These are phyloP conservation scores for Volucella inflata DNA, from an alignment of 2,888 invertebrate genomes.

Conservation along the genomic window DNA sequence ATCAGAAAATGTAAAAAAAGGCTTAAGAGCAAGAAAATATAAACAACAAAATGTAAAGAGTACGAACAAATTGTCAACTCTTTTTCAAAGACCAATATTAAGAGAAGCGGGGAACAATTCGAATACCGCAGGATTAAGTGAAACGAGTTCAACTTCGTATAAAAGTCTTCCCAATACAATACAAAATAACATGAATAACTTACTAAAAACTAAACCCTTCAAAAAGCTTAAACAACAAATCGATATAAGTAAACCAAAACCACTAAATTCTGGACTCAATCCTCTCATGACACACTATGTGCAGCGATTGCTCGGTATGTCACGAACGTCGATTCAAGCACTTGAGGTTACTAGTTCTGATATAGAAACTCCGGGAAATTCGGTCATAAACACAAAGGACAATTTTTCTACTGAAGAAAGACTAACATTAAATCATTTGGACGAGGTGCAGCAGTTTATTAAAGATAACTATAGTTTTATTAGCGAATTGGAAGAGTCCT, in stretches of 20 bases:
- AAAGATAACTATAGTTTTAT: conserved; percentile 82
- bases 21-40: conserved; percentile 76
- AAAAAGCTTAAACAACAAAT: background rate
- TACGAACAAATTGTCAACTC: conserved; percentile 75
- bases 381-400: conserved; percentile 83
- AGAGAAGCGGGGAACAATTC: conserved; percentile 35
- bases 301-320: conserved; percentile 85
- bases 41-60: conserved; percentile 73
- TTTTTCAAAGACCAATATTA: conserved; percentile 63
- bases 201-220: conserved; percentile 30
- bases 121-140: conserved; percentile 16
- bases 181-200: conserved; percentile 44
- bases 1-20: conserved; percentile 80
- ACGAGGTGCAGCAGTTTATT: conserved; percentile 80
- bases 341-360: conserved; percentile 84
- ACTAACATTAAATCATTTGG: conserved; percentile 77
- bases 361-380: conserved; percentile 84
- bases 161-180: conserved; percentile 59
- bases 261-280: conserved; percentile 77
- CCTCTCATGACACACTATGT: conserved; percentile 84
- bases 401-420: conserved; percentile 80
- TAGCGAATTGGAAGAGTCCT: conserved; percentile 80
- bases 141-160: conserved; percentile 67
- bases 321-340: conserved; percentile 84
- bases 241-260: conserved; percentile 16